Base-by-base conservation (phyloP, 2,113 vertebrate species). In the Sylvietta virens region DNA sequence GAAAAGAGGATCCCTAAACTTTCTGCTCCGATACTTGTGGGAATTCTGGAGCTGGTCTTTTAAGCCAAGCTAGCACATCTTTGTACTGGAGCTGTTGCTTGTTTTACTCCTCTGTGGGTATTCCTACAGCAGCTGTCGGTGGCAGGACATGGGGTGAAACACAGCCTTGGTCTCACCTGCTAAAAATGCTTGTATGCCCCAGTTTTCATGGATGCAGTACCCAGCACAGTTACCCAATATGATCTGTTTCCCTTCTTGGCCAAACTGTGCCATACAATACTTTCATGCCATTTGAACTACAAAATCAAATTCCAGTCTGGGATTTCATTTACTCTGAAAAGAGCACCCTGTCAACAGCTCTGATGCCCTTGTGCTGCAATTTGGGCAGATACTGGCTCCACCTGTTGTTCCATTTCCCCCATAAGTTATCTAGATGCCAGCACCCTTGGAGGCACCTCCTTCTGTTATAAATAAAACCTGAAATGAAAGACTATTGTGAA, bases 391-490 rank as follows among this genome's bases (percentile, higher is more conserved):
- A 33, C 73, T 88, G 84, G 67, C 47, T 76, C 81, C 61, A 81
- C 51, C 14, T 76, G 54, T 94, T 60, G 69, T 61, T 96, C 28
- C 23, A 44, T 64, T 86, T 96, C 66, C 23, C 37, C 37, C 39
- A 21, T 70, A 85, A 57, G 48, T 93, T 92, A 66, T 57, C 42
- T 66, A 70, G 74, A 66, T 35, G 14, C 33, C 73, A 79, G 24
- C n/a, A 91, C 31, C 10, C 51, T 93, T 84, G 72, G 65, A 88
- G 54, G 64, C 26, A 94, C 31, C 80, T 88, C 61, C 39, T 90
- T 44, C 22, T 85, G 62, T 86, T 94, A 76, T 45, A 96, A 92
- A 85, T 73, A 79, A 80, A 94, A 86, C 81, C 71, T 64, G 58
- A 90, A 87, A 82, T 90, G 28, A 85, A 95, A 94, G 39, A 78